phyloP scores from a whole-genome alignment of 2,888 invertebrate genomes.

The Agriopis leucophaearia region DNA sequence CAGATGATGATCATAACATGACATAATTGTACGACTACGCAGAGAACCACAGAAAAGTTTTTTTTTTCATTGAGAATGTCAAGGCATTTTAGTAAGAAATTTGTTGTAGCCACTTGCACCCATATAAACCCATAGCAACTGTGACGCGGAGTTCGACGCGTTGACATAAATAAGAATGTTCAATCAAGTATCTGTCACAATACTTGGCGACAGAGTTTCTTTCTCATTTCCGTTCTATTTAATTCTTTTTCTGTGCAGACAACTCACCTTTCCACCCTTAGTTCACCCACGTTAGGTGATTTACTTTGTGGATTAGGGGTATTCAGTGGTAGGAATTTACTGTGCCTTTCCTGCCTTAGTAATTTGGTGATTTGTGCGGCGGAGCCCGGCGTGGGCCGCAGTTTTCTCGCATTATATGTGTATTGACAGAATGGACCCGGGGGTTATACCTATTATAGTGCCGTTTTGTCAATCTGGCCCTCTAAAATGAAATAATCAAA shows the following conservation, averaged over 20 bases:
- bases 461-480: background rate
- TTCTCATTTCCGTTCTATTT: too few species aligned
- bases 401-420: constrained; percentile 14
- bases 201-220: too few species aligned
- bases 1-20: too few species aligned
- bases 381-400: constrained; percentile 27
- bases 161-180: too few species aligned
- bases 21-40: background rate
- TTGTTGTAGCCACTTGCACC: too few species aligned
- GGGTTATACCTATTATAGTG: background rate
- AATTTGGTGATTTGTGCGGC: constrained; percentile 48
- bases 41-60: too few species aligned
- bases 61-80: too few species aligned
- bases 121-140: too few species aligned
- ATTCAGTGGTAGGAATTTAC: constrained; percentile 46
- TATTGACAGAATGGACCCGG: constrained; percentile 11
- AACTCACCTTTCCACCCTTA: background rate
- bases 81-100: too few species aligned
- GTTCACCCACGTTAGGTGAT: constrained; percentile 31
- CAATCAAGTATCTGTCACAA: too few species aligned
- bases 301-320: constrained; percentile 48
- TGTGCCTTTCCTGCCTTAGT: constrained; percentile 44
- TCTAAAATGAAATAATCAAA: background rate
- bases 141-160: too few species aligned
- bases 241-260: too few species aligned